Conservation (phyloP, 1,140 invertebrate genomes). For the Apis mellifera region DNA sequence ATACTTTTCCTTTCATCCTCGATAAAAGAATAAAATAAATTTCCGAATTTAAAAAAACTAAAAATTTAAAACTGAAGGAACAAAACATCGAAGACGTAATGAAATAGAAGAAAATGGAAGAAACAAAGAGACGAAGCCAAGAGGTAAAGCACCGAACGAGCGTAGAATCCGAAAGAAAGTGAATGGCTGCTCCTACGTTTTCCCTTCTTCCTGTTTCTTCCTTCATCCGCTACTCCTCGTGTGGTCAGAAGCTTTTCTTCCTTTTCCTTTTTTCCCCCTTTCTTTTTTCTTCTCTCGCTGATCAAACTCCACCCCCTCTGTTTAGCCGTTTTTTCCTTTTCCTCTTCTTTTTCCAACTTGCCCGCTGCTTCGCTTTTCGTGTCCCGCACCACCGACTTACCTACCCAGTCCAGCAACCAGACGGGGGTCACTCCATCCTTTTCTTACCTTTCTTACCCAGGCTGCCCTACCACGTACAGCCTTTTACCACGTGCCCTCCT, state of each 20-base stretch:
- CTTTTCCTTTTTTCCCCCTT: too few relatives aligned
- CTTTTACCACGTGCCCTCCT: conserved; percentile 38
- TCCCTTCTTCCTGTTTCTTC: conserved; percentile 50
- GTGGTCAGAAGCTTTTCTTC: conserved; percentile 41
- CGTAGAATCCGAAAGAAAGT: conserved; percentile 70
- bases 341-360: too few relatives aligned
- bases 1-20: too few relatives aligned
- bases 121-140: conserved; percentile 14
- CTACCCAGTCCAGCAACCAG: conserved; percentile 10
- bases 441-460: background rate
- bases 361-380: background rate
- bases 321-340: conserved; percentile 10
- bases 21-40: too few relatives aligned
- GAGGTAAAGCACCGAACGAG: conserved; percentile 35
- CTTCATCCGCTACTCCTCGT: conserved; percentile 38
- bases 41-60: background rate
- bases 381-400: background rate
- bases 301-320: conserved; percentile 22
- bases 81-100: conserved; percentile 1
- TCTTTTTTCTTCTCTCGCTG: conserved; percentile 20
- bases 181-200: conserved; percentile 64
- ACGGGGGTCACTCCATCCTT: conserved; percentile 17
- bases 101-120: conserved; percentile 3
- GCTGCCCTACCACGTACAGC: conserved; percentile 6
- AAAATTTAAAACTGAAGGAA: background rate